Base-by-base conservation (phyloP, 2,113 vertebrate genomes). In the Sus scrofa region DNA sequence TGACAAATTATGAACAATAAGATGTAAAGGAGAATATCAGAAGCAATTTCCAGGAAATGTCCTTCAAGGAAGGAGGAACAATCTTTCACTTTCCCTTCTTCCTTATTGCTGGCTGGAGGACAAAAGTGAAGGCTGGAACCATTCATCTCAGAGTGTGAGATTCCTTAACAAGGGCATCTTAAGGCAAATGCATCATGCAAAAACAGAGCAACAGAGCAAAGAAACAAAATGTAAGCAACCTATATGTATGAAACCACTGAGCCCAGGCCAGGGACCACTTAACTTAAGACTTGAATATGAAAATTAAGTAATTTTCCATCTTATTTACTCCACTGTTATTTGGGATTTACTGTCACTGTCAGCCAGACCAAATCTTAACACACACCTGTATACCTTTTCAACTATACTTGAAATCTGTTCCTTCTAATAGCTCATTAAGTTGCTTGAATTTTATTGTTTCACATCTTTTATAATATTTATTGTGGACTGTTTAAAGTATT, bases 371-470 rank as follows among this genome's bases (percentile, higher is more conserved):
- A 70, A 90, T 56, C 58, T 26, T 63, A 88, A 95, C 14, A 0
- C 22, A 7, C 16, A 2, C 7, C 2, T 34, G 37, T 26, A 11
- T 20, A 26, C 3, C 4, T 77, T 93, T 81, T 91, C 65, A 91
- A 77, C 26, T 15, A 65, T 19, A 16, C 4, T 0, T 9, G 22
- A 79, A 78, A 58, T 77, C 32, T 73, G 6, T 68, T 84, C 58
- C 32, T 78, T 88, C 87, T 67, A 71, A 70, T 7, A 18, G 74
- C 34, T 65, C 27, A 60, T 94, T 78, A 82, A 85, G 81, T 81
- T 65, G 68, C 60, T 89, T n/a, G 26, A 91, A 15, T 93, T 93
- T 95, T 83, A 60, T 32, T 90, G 24, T 56, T 91, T 86, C 13
- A 81, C 50, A 56, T 68, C 9, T 58, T 96, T 92, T 85, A n/a